Percentiles rank a stretch among this genome's conserved stretches.
Conservation (phyloP, 2,113 vertebrate species). For the Perca schrenkii region DNA sequence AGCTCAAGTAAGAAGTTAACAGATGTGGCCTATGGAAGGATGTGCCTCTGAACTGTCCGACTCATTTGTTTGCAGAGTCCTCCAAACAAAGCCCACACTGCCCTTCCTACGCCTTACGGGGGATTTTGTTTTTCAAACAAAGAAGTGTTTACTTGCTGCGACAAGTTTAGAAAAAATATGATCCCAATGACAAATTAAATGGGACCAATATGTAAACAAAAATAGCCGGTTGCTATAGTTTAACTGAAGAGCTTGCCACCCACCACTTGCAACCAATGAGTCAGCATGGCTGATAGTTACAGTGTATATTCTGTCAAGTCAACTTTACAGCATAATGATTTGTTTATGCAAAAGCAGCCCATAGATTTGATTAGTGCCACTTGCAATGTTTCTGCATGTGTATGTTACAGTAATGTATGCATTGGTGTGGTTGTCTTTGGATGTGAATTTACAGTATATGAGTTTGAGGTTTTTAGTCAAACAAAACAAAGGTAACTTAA, state of each 20-base stretch:
- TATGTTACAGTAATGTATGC: not conserved
- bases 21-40: conserved; percentile 37
- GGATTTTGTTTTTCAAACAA: conserved; percentile 47
- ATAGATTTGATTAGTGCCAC: not conserved
- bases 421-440: not conserved
- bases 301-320: not conserved
- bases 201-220: conserved; percentile 27
- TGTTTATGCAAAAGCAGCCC: conserved; percentile 13
- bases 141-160: conserved; percentile 38
- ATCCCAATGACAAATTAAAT: conserved; percentile 17
- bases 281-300: conserved; percentile 3
- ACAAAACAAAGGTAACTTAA: not conserved
- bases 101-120: conserved; percentile 38
- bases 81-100: conserved; percentile 48
- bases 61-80: conserved; percentile 60
- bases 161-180: conserved; percentile 24
- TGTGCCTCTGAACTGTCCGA: conserved; percentile 39
- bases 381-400: not conserved
- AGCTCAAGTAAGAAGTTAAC: conserved; percentile 14
- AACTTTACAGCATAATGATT: conserved; percentile 11
- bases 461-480: not conserved
- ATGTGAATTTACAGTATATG: not conserved
- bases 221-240: not conserved
- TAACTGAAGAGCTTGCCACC: conserved; percentile 9
- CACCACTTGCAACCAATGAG: conserved; percentile 9